A percentile compares a stretch with the other conserved stretches of the same genome.
Conservation (phyloP, 2,113 vertebrate genomes). For the Thamnophis sirtalis region DNA sequence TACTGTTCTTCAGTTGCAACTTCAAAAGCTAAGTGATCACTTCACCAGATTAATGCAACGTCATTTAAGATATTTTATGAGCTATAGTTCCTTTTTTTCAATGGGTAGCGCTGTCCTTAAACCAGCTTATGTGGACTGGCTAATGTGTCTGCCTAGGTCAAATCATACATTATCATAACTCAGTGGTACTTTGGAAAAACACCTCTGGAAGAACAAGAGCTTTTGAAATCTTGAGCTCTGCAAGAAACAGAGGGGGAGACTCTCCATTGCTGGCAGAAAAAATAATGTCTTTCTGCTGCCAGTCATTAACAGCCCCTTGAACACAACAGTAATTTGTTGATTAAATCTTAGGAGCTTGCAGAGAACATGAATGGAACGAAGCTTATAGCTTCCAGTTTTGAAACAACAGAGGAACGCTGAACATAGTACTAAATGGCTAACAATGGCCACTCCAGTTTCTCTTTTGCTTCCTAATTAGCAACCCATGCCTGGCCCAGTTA, state of each 20-base stretch:
- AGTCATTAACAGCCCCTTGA: neutral
- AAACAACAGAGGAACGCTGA: neutral
- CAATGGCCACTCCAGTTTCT: rapidly evolving
- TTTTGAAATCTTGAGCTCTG: neutral
- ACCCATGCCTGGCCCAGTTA: rapidly evolving
- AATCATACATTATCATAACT: neutral
- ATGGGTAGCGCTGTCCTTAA: neutral
- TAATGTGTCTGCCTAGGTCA: neutral
- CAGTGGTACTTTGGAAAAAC: neutral
- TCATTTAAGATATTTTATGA: neutral
- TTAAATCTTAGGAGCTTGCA: neutral
- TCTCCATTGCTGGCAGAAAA: constrained; percentile 24
- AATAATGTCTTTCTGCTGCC: constrained; percentile 40
- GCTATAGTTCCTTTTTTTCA: neutral
- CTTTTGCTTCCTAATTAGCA: neutral
- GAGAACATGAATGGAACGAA: rapidly evolving
- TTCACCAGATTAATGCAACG: neutral
- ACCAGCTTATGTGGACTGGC: neutral
- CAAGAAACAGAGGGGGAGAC: constrained; percentile 44
- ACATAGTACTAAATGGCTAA: neutral
- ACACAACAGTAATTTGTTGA: neutral
- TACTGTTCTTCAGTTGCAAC: neutral
- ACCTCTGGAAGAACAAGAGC: neutral
- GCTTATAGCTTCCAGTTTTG: neutral
- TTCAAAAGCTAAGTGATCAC: neutral